These are phyloP conservation scores for Drosophila limbata DNA, from an alignment of 2,888 invertebrate genomes.

Conservation along the genomic window DNA sequence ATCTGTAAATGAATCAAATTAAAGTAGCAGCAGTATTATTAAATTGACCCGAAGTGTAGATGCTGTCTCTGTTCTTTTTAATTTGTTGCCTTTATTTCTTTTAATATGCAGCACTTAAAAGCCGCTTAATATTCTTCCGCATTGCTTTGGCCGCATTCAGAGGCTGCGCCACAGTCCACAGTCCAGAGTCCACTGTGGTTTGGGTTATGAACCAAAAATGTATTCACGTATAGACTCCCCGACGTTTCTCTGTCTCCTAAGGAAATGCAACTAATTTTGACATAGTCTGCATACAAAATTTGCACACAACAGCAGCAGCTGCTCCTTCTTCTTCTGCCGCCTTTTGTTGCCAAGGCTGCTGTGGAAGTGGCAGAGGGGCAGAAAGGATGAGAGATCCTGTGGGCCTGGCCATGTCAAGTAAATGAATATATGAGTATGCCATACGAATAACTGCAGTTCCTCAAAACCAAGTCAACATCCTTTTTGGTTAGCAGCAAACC, in stretches of 20 bases:
- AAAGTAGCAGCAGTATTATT: not conserved
- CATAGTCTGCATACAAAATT: slow-evolving; percentile 58
- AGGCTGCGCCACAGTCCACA: slow-evolving; percentile 44
- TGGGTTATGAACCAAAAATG: slow-evolving; percentile 48
- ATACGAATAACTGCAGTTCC: slow-evolving; percentile 78
- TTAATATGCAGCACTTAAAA: slow-evolving; percentile 74
- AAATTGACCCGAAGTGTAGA: slow-evolving; percentile 12
- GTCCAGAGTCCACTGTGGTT: slow-evolving; percentile 41
- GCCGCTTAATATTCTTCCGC: slow-evolving; percentile 78
- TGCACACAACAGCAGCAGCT: slow-evolving; percentile 43
- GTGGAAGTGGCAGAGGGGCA: not conserved
- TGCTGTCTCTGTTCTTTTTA: slow-evolving; percentile 8
- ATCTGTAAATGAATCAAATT: slow-evolving; percentile 12
- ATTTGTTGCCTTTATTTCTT: slow-evolving; percentile 14
- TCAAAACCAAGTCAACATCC: slow-evolving; percentile 80
- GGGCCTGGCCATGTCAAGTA: slow-evolving; percentile 67
- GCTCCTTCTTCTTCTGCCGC: slow-evolving; percentile 4
- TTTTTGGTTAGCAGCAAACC: slow-evolving; percentile 73
- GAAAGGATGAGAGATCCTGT: slow-evolving; percentile 41
- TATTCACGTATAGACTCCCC: slow-evolving; percentile 18
- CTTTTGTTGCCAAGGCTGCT: slow-evolving; percentile 13
- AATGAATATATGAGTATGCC: slow-evolving; percentile 77
- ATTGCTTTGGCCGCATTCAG: slow-evolving; percentile 79
- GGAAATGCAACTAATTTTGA: slow-evolving; percentile 71
- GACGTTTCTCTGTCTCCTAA: slow-evolving; percentile 6